Percentiles rank a stretch among this genome's conserved stretches.
Conservation (phyloP, 2,797 vertebrate genomes). For the Peromyscus eremicus region DNA sequence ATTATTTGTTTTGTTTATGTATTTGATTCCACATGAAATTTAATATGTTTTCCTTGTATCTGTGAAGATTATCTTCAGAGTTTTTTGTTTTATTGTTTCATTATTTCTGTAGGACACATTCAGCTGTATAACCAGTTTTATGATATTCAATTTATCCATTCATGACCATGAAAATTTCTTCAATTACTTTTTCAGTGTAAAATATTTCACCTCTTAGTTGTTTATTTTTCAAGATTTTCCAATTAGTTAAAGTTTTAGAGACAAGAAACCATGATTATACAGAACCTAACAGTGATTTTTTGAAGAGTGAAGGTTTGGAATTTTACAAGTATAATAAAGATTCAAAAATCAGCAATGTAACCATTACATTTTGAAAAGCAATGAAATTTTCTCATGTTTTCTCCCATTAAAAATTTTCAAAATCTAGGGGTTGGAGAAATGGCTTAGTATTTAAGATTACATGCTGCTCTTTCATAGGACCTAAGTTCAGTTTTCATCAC, state of each 20-base stretch:
- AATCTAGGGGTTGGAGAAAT: background rate
- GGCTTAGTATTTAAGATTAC: background rate
- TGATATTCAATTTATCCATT: background rate
- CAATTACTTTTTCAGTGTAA: background rate
- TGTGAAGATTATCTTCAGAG: background rate
- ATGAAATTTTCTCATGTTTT: background rate
- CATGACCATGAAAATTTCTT: background rate
- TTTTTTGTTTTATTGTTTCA: background rate
- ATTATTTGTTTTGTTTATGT: background rate
- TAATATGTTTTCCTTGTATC: background rate
- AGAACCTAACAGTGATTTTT: background rate
- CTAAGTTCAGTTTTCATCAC: too few relatives aligned
- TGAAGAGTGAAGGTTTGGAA: background rate
- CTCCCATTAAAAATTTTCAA: background rate
- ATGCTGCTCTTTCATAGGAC: background rate
- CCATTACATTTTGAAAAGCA: background rate
- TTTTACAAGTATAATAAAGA: background rate
- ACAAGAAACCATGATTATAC: background rate
- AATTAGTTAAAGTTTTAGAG: background rate
- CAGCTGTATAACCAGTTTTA: too few relatives aligned
- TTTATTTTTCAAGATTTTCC: background rate
- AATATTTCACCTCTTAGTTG: background rate
- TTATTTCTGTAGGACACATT: too few relatives aligned
- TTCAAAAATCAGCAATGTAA: background rate
- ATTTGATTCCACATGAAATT: background rate